A percentile compares a stretch with the other conserved stretches of the same genome.
These are phyloP conservation scores for Cacatua alba DNA, from an alignment of 2,113 vertebrate genomes.

Conservation along the genomic window DNA sequence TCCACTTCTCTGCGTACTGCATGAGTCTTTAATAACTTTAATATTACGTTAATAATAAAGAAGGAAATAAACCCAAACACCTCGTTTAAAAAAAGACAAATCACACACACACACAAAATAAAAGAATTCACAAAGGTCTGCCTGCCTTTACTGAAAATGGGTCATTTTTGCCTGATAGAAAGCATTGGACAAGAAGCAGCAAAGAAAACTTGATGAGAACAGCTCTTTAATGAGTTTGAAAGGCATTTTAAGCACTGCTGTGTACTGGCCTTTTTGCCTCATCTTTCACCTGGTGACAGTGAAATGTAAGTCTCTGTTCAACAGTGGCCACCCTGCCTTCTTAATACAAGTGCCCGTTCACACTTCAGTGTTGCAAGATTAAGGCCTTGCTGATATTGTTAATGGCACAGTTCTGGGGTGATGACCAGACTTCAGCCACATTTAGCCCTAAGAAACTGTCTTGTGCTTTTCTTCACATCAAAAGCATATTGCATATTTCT, in stretches of 20 bases:
- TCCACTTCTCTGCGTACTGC: background rate
- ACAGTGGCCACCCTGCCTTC: background rate
- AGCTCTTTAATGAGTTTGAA: background rate
- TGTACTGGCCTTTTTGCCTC: background rate
- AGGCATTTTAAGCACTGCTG: background rate
- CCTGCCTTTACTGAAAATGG: background rate
- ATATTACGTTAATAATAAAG: background rate
- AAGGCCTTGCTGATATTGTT: background rate
- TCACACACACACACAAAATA: too few relatives aligned
- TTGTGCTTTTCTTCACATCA: background rate
- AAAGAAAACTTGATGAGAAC: background rate
- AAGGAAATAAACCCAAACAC: accelerated
- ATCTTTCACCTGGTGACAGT: background rate
- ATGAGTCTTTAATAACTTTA: background rate
- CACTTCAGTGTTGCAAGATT: background rate
- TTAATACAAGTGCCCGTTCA: background rate
- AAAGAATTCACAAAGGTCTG: background rate
- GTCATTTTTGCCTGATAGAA: background rate
- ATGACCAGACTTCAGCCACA: background rate
- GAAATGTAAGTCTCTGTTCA: background rate
- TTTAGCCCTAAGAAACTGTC: background rate
- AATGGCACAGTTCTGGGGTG: background rate
- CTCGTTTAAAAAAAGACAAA: background rate
- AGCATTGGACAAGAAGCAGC: background rate
- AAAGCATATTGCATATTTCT: background rate